Evolutionary conservation across 2,888 invertebrate genomes (phyloP).

Genomic region (Tanypteryx hageni): DNA sequence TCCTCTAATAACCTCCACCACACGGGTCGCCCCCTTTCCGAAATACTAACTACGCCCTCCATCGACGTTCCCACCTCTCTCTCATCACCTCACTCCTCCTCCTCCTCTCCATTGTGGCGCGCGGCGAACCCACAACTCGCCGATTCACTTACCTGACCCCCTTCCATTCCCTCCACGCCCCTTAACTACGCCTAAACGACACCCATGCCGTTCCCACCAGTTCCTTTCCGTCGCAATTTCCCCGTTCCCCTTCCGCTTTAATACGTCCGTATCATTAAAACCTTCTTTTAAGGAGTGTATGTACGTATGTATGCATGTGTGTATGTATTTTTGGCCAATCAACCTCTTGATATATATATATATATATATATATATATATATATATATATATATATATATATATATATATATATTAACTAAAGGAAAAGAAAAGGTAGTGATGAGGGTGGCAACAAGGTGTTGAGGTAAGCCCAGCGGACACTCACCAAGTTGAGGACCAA

Average conservation of each 20-base stretch:
- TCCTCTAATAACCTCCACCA: slow-evolving; percentile 42
- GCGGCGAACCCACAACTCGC: neutral
- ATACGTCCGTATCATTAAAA: too few species aligned
- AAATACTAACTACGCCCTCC: slow-evolving; percentile 12
- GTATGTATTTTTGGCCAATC: too few species aligned
- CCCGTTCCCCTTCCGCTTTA: neutral
- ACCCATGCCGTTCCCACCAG: slow-evolving; percentile 26
- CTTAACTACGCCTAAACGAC: neutral
- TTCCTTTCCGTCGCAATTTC: neutral
- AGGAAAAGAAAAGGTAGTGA: too few species aligned
- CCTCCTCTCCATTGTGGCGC: neutral
- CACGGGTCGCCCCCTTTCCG: slow-evolving; percentile 1
- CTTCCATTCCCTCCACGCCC: neutral
- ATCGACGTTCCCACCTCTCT: neutral
- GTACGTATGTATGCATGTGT: too few species aligned
- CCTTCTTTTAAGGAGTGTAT: too few species aligned
- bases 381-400: too few species aligned
- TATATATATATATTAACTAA: too few species aligned
- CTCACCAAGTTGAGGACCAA: too few species aligned
- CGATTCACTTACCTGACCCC: slow-evolving; percentile 46
- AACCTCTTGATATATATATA: too few species aligned
- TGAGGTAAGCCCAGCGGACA: too few species aligned
- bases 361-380: too few species aligned
- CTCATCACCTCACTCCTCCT: neutral
- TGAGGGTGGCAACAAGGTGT: too few species aligned